A percentile compares a stretch with the other conserved stretches of the same genome.
Conservation (phyloP, 2,797 vertebrate species). For the Aplochiton taeniatus region DNA sequence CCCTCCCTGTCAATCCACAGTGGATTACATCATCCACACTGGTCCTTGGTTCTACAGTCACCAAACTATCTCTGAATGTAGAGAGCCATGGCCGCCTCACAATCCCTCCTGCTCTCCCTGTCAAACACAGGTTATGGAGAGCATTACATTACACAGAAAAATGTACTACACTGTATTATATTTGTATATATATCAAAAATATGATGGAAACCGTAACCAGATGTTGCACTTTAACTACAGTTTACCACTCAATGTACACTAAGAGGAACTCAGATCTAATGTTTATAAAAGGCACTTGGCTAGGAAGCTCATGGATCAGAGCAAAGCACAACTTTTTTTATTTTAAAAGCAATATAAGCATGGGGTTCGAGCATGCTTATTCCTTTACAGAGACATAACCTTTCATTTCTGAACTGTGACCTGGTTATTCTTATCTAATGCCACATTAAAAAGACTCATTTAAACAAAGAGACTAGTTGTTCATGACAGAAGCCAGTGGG, state of each 20-base stretch:
- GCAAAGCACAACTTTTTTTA: too few relatives aligned
- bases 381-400: constrained; percentile 5
- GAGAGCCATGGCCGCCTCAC: constrained; percentile 9
- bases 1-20: constrained; percentile 18
- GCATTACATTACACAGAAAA: too few relatives aligned
- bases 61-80: constrained; percentile 44
- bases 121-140: too few relatives aligned
- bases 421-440: constrained; percentile 39
- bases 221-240: too few relatives aligned
- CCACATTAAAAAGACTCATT: constrained; percentile 47
- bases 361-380: background rate
- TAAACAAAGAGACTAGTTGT: constrained; percentile 46
- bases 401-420: constrained; percentile 35
- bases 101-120: background rate
- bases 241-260: too few relatives aligned
- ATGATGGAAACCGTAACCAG: too few relatives aligned
- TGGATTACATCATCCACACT: constrained; percentile 49
- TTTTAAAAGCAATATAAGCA: too few relatives aligned
- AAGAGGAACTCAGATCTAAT: too few relatives aligned
- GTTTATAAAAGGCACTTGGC: constrained; percentile 40
- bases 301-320: background rate
- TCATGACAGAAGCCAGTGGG: constrained; percentile 60
- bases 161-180: too few relatives aligned
- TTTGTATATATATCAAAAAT: too few relatives aligned
- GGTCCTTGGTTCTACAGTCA: constrained; percentile 53